Conservation (phyloP, 1,140 invertebrate species). For the Bombus sylvicola region DNA sequence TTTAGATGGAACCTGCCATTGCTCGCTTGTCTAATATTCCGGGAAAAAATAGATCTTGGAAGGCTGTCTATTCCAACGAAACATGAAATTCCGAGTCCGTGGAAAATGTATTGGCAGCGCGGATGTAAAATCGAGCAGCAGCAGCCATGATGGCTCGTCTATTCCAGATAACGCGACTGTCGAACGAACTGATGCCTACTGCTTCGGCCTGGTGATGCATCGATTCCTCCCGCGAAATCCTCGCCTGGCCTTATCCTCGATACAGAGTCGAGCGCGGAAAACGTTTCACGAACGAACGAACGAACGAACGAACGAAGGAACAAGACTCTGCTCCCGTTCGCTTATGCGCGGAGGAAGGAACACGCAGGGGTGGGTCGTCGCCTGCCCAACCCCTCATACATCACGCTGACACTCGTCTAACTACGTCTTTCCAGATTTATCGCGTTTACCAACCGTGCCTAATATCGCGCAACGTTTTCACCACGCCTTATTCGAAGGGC, state of each 20-base stretch:
- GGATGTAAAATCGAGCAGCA: slow-evolving; percentile 30
- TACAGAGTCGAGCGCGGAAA: slow-evolving; percentile 34
- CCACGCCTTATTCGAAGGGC: slow-evolving; percentile 56
- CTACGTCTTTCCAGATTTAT: slow-evolving; percentile 77
- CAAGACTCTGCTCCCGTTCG: slow-evolving; percentile 27
- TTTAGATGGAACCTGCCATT: neutral
- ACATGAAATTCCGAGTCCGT: neutral
- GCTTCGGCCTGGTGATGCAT: slow-evolving; percentile 55
- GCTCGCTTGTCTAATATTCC: neutral
- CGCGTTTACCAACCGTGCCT: slow-evolving; percentile 73
- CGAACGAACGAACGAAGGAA: neutral
- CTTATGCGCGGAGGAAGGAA: slow-evolving; percentile 36
- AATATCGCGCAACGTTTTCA: slow-evolving; percentile 73
- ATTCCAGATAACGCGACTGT: slow-evolving; percentile 69
- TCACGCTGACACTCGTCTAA: slow-evolving; percentile 77
- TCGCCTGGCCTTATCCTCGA: slow-evolving; percentile 16
- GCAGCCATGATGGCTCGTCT: slow-evolving; percentile 65
- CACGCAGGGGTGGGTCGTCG: slow-evolving; percentile 21
- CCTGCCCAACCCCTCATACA: slow-evolving; percentile 69
- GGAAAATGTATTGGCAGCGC: neutral
- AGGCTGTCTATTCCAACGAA: neutral
- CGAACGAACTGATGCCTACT: slow-evolving; percentile 64
- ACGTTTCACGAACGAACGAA: slow-evolving; percentile 21
- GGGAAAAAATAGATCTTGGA: neutral
- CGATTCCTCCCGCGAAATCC: slow-evolving; percentile 53